Base-by-base conservation (phyloP, 2,113 vertebrate species). In the Lanius collurio region DNA sequence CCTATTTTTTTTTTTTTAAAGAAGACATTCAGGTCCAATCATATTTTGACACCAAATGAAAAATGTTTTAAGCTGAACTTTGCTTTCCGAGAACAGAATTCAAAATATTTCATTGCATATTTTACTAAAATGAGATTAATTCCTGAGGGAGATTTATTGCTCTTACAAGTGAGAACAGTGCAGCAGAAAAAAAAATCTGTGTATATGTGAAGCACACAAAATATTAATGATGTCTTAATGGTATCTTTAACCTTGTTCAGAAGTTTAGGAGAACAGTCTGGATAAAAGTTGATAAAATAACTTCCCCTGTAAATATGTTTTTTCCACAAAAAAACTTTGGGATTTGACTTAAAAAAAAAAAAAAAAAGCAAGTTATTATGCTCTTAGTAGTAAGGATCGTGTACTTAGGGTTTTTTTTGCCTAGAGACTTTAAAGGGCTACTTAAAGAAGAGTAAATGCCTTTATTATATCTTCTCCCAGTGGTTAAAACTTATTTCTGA, bases 151-250 rank as follows among this genome's bases (percentile, higher is more conserved):
- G 89, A 96, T 95, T 95, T 94, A 86, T 96, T 92, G 85, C 90
- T 78, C 65, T 96, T 92, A 30, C 59, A 90, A 97, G 37, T 71
- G 82, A 93, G 95, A 97, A 96, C 63, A 95, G 79, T 93, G 87
- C 49, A 81, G 76, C 73, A 79, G 52, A 44, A 92, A 93, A 79
- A 79, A 67, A 67, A 33, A 10, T 9, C 95, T 76, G 73, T 60
- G 21, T 82, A 59, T 92, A 83, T 67, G 64, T 30, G 84, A 95
- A 96, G 86, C 60, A 93, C 26, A 87, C 85, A 83, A 97, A 96
- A 97, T 96, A 97, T 94, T 97, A 97, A 97, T 90, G 90, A 89
- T 35, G 7, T 56, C 60, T 97, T 95, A 92, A 90, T 87, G 69
- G 75, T 49, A 39, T 41, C 80, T 77, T 97, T 87, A 92, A 93